These are phyloP conservation scores for Echinops telfairi DNA, from an alignment of 2,113 vertebrate genomes.

Conservation along the genomic window DNA sequence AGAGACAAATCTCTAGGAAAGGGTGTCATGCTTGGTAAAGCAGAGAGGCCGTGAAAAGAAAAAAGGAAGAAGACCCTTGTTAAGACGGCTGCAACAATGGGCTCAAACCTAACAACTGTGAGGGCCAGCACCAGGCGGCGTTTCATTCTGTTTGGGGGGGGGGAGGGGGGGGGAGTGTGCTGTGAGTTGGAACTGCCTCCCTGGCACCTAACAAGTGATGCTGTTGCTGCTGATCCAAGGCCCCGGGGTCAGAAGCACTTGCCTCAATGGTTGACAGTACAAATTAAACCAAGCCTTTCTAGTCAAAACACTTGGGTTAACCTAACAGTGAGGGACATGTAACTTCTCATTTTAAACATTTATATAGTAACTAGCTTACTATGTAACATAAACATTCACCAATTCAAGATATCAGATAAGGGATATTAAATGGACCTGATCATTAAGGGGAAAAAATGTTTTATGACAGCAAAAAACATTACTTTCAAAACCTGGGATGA, in stretches of 20 bases:
- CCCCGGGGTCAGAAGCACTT: background rate
- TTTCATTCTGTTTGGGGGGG: too few species aligned
- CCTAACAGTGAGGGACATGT: background rate
- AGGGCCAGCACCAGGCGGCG: too few species aligned
- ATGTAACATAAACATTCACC: background rate
- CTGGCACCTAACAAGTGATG: background rate
- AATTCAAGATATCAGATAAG: background rate
- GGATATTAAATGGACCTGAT: constrained; percentile 23
- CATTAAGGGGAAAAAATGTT: background rate
- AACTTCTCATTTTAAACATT: constrained; percentile 19
- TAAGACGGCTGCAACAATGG: too few species aligned
- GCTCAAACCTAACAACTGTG: too few species aligned
- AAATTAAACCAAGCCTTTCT: background rate
- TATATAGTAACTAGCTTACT: constrained; percentile 19
- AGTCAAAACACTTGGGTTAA: constrained; percentile 21
- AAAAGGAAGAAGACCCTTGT: too few species aligned
- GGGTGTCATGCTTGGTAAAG: too few species aligned
- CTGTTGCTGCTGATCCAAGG: background rate
- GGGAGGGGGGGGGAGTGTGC: too few species aligned
- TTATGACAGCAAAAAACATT: background rate
- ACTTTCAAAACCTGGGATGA: constrained; percentile 4
- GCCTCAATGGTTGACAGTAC: background rate
- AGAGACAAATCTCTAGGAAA: too few species aligned
- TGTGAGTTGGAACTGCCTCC: too few species aligned
- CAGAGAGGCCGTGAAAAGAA: too few species aligned